phyloP scores from a whole-genome alignment of 2,797 vertebrate species.

The Delichon dasypus region DNA sequence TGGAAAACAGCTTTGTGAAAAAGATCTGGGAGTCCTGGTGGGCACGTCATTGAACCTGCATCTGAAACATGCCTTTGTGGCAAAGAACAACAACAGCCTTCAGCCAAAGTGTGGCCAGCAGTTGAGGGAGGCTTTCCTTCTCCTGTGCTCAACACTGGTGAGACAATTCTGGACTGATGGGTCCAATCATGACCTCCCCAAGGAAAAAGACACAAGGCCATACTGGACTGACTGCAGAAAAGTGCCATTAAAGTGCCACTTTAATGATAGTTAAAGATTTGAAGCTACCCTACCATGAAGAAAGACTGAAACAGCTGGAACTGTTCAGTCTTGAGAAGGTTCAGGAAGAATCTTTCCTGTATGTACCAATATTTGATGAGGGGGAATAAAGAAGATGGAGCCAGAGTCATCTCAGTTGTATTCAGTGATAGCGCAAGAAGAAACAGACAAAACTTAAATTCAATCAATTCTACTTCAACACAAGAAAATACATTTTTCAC shows the following conservation, averaged over 20 bases:
- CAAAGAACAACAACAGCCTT: neutral
- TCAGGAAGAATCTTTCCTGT: neutral
- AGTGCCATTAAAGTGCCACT: neutral
- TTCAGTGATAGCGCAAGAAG: neutral
- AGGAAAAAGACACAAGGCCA: neutral
- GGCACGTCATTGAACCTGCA: neutral
- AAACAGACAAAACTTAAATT: neutral
- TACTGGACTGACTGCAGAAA: neutral
- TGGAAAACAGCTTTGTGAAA: neutral
- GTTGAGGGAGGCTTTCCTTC: neutral
- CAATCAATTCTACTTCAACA: neutral
- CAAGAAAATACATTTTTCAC: neutral
- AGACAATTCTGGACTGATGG: neutral
- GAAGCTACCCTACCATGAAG: neutral
- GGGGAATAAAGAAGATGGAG: neutral
- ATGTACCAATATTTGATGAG: neutral
- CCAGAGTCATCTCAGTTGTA: neutral
- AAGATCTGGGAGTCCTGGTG: neutral
- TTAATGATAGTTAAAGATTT: neutral
- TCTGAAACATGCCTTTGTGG: neutral
- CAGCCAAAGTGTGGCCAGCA: neutral
- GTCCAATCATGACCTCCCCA: neutral
- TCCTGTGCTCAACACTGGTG: neutral
- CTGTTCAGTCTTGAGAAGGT: neutral
- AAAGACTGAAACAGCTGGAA: neutral